These are phyloP conservation scores for Chionomys nivalis DNA, from an alignment of 2,113 vertebrate species.

Conservation along the genomic window DNA sequence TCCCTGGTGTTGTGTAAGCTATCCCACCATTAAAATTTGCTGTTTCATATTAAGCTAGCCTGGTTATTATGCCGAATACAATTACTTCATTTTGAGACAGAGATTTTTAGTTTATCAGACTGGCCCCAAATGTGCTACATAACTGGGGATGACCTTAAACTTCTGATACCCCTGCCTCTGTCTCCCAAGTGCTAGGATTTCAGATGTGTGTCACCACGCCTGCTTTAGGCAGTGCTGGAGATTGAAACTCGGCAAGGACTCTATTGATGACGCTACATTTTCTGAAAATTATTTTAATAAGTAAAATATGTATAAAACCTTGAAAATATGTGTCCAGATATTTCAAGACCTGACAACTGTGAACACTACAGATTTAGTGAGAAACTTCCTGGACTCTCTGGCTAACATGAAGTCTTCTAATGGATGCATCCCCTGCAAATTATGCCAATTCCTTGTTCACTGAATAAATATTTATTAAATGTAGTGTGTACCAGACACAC, in stretches of 20 bases:
- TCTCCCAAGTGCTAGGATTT: background rate
- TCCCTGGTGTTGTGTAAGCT: too few relatives aligned
- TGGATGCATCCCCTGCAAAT: background rate
- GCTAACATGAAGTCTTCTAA: conserved; percentile 33
- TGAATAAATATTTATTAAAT: conserved; percentile 50
- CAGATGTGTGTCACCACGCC: background rate
- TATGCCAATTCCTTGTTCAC: conserved; percentile 28
- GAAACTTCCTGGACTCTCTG: background rate
- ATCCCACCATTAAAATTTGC: too few relatives aligned
- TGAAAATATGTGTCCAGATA: conserved; percentile 2
- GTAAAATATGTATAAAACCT: conserved; percentile 17
- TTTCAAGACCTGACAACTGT: conserved; percentile 24
- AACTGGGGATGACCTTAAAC: background rate
- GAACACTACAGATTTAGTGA: background rate
- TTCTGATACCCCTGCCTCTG: background rate
- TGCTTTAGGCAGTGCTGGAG: background rate
- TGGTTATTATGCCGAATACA: too few relatives aligned
- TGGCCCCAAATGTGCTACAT: background rate
- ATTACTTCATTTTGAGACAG: background rate
- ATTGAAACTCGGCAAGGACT: background rate
- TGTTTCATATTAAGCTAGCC: too few relatives aligned
- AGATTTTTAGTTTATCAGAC: background rate
- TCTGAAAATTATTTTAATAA: conserved; percentile 20
- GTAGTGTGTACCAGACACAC: background rate
- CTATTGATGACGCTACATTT: background rate